phyloP scores from a whole-genome alignment of 2,888 invertebrate species.

The Lycia hirtaria region DNA sequence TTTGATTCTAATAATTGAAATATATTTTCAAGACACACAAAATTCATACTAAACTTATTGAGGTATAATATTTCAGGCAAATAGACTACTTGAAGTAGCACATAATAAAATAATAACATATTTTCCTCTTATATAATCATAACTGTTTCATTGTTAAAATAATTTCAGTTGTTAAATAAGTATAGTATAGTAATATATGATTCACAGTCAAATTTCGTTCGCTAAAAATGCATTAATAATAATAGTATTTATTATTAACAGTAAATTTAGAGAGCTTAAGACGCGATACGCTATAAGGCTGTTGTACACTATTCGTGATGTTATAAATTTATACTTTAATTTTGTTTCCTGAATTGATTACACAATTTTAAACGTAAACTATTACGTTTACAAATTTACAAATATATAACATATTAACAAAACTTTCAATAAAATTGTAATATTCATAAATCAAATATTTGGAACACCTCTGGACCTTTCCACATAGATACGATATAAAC shows the following conservation, averaged over 20 bases:
- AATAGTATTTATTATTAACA: constrained; percentile 45
- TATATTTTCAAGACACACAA: constrained; percentile 80
- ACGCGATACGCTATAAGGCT: constrained; percentile 51
- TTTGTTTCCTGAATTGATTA: constrained; percentile 43
- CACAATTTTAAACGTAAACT: constrained; percentile 45
- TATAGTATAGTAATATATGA: constrained; percentile 41
- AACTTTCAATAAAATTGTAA: constrained; percentile 67
- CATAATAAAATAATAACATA: constrained; percentile 69
- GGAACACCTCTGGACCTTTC: constrained; percentile 80
- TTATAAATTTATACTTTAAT: constrained; percentile 50
- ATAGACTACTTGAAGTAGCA: constrained; percentile 73
- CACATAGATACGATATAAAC: constrained; percentile 63
- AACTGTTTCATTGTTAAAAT: constrained; percentile 62
- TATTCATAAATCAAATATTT: constrained; percentile 73
- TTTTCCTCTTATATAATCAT: constrained; percentile 48
- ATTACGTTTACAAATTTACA: constrained; percentile 46
- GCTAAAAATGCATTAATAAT: constrained; percentile 63
- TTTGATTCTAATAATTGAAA: constrained; percentile 70
- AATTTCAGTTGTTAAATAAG: constrained; percentile 54
- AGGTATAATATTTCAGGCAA: constrained; percentile 81
- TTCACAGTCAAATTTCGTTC: constrained; percentile 60
- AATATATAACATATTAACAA: constrained; percentile 56
- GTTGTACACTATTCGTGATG: constrained; percentile 61
- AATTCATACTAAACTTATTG: constrained; percentile 81
- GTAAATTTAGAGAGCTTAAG: constrained; percentile 69